Conservation (phyloP, 35 echinoderm and acorn worm species). For the Apostichopus parvimensis region DNA sequence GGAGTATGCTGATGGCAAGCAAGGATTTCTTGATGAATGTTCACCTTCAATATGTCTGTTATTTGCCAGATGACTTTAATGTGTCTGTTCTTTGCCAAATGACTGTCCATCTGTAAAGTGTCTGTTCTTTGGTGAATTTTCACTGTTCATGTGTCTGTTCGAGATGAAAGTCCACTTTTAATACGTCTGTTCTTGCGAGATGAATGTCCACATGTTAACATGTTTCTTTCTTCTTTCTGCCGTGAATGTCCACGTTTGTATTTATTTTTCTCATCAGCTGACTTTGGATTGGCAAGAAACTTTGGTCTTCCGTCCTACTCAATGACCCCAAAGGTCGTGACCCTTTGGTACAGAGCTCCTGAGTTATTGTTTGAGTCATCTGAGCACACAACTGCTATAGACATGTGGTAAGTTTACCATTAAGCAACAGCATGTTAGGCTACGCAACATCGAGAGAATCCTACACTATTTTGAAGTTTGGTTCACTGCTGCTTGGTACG, state of each 20-base stretch:
- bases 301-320: constrained; percentile 88
- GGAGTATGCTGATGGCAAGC: too few species aligned
- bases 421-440: too few species aligned
- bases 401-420: constrained; percentile 86
- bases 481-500: background rate
- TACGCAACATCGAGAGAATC: background rate
- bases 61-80: too few species aligned
- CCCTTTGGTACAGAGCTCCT: constrained; percentile 97
- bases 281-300: constrained; percentile 93
- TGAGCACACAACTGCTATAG: constrained; percentile 94
- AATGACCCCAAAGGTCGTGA: constrained; percentile 97
- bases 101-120: too few species aligned
- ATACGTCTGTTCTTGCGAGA: background rate
- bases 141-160: too few species aligned
- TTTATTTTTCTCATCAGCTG: constrained; percentile 68
- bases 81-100: too few species aligned
- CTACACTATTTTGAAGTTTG: background rate
- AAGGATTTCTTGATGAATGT: too few species aligned
- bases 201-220: too few species aligned
- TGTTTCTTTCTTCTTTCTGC: too few species aligned
- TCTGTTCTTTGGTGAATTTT: too few species aligned
- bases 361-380: constrained; percentile 84
- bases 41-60: too few species aligned
- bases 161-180: too few species aligned
- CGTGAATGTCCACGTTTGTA: background rate